Evolutionary conservation across 2,797 vertebrate genomes (phyloP), one percentile per base, ranked within the genome.

Genomic region (Gymnoscopelus braueri): DNA sequence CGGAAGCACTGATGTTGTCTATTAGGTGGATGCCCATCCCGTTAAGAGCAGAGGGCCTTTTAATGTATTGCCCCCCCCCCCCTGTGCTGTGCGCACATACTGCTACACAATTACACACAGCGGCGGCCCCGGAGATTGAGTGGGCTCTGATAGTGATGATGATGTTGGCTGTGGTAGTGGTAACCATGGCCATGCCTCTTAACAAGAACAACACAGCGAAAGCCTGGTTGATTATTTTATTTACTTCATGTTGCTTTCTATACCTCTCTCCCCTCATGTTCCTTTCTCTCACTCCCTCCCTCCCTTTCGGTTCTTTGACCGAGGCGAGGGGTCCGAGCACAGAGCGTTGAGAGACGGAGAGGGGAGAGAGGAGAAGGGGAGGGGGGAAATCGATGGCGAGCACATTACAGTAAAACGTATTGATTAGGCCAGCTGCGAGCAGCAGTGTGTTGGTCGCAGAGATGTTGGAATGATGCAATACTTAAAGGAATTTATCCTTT

Each of bases 351-450:
- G 69, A 1, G 8, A 23, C 58, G 26, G 69, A 1, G 8, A 19
- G 60, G 19, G 48, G 11, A 24, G 65, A 51, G 60, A 10, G 56
- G 67, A 52, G 63, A 48, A 5, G 60, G 19, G 48, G 11, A 24
- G 65, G 69, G 54, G 3, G 39, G 74, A 86, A 90, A 94, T 94
- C 96, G 94, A 98, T 98, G 93, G 84, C 81, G 93, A 93, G 93
- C 89, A 65, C 96, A 97, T 98, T 97, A 98, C 96, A 95, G 95
- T 98, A 97, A 98, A 98, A 96, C 94, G 94, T 98, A 98, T 99
- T 84, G 97, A 99, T 99, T 96, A 95, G 95, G 87, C 91, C 88
- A 85, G 84, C 93, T 94, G 93, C 88, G 93, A 95, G 95, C 91
- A 92, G 91, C 94, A 10, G 39, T 44, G 95, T 94, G 94, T 95